Evolutionary conservation across 2,888 invertebrate species (phyloP), one percentile per base, ranked within the genome.

Genomic region (Hypolimnas misippus): DNA sequence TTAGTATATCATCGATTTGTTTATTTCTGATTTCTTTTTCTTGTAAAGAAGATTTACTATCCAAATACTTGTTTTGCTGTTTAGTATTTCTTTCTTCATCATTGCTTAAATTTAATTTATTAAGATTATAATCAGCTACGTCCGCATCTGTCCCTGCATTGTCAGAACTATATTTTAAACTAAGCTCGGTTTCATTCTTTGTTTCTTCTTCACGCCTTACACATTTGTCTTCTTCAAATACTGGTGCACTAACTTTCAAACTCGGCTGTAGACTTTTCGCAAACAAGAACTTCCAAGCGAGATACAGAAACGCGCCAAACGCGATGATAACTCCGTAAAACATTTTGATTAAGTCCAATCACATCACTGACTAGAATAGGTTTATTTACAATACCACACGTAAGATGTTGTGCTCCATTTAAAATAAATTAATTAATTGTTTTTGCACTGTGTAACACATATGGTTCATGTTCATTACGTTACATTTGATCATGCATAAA

Each of bases 301-400:
- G 71, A 72, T 81, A 87, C 52, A 85, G 66, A 52, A 90, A 66
- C 53, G 86, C 78, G 66, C 84, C 83, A 51, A 90, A 67, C 62
- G 89, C 88, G 68, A 91, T 80, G 16, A 92, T 72, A 51, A 84
- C 73, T 83, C 88, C 89, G 67, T 83, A 81, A 67, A 91, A 75
- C 92, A 91, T 92, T 81, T 80, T 86, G 66, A 74, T 71, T 72
- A 68, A 75, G 69, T 81, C 66, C 73, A 79, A 82, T 84, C 83
- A 84, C 83, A 87, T 80, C 79, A 84, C 81, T 81, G 80, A 79
- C 78, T 83, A 79, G 73, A 84, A 81, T 78, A 71, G 67, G 70
- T 79, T 78, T 69, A 57, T 42, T 46, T 66, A 73, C 69, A 65
- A 75, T 73, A 75, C 70, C 59, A 62, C 58, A 60, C 44, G 46